Evolutionary conservation across 1,140 invertebrate species (phyloP).

Genomic region (Hetaerina americana): DNA sequence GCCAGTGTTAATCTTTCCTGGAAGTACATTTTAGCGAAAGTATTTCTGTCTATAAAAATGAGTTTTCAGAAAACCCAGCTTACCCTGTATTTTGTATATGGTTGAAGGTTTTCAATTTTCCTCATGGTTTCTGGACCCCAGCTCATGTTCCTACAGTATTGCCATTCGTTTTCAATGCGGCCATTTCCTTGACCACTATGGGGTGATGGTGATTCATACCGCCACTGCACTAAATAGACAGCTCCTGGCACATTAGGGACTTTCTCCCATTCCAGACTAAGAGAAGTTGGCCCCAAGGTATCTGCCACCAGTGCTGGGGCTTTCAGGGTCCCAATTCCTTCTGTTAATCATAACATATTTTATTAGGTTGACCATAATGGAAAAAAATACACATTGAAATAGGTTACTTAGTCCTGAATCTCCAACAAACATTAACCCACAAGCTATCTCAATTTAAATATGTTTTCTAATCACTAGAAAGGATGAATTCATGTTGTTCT

Average conservation of each 20-base stretch:
- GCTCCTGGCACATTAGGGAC: conserved; percentile 35
- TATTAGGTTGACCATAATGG: too few relatives aligned
- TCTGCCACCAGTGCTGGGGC: conserved; percentile 63
- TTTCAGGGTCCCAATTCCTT: conserved; percentile 49
- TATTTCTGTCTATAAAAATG: too few relatives aligned
- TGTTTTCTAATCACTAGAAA: too few relatives aligned
- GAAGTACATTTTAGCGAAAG: too few relatives aligned
- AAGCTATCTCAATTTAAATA: too few relatives aligned
- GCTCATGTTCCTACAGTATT: conserved; percentile 54
- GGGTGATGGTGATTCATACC: conserved; percentile 48
- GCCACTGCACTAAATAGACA: conserved; percentile 61
- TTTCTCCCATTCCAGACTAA: conserved; percentile 67
- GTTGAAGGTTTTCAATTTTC: conserved; percentile 60
- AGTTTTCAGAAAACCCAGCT: conserved; percentile 22
- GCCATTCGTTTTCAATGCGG: conserved; percentile 39
- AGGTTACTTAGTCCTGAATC: too few relatives aligned
- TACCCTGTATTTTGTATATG: conserved; percentile 81
- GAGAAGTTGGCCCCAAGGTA: conserved; percentile 54
- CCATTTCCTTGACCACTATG: background rate
- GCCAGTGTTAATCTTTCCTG: background rate
- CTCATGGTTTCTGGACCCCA: conserved; percentile 49
- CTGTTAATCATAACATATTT: too few relatives aligned
- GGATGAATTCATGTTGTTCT: too few relatives aligned
- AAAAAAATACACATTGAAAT: too few relatives aligned
- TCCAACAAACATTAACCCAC: too few relatives aligned